These are phyloP conservation scores for Charadrius vociferus DNA, from an alignment of 2,113 vertebrate genomes.

Conservation along the genomic window DNA sequence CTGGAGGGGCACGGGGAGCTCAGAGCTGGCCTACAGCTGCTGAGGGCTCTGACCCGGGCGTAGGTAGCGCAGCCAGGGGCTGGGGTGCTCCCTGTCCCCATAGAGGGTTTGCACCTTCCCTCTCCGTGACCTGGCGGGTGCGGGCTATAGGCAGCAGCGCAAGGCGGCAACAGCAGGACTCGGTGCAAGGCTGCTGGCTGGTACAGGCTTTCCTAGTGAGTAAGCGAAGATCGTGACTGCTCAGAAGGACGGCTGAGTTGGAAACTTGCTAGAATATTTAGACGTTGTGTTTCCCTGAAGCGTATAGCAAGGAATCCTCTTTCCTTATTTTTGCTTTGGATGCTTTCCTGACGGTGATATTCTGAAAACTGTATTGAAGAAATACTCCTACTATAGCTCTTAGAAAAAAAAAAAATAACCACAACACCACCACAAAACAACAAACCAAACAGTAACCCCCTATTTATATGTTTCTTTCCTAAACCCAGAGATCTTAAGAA, in stretches of 20 bases:
- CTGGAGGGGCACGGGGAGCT: neutral
- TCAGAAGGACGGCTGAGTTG: neutral
- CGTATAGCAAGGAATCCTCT: neutral
- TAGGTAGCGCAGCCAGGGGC: neutral
- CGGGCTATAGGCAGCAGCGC: neutral
- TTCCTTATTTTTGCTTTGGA: neutral
- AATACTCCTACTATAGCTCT: neutral
- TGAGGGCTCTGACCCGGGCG: neutral
- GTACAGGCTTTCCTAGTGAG: neutral
- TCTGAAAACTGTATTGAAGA: neutral
- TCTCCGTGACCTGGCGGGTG: neutral
- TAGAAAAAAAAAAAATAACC: neutral
- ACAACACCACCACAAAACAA: too few relatives aligned
- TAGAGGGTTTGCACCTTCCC: neutral
- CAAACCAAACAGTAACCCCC: neutral
- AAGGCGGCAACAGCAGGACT: neutral
- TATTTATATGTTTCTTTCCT: neutral
- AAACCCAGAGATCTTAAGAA: neutral
- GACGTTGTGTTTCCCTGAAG: neutral
- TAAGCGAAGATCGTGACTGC: neutral
- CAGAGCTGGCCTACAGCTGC: neutral
- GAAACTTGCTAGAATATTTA: neutral
- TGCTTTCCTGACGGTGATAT: neutral
- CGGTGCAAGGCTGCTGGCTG: neutral
- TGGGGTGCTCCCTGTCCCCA: neutral